These are phyloP conservation scores for Xylota sylvarum DNA, from an alignment of 2,888 invertebrate genomes.

Conservation along the genomic window DNA sequence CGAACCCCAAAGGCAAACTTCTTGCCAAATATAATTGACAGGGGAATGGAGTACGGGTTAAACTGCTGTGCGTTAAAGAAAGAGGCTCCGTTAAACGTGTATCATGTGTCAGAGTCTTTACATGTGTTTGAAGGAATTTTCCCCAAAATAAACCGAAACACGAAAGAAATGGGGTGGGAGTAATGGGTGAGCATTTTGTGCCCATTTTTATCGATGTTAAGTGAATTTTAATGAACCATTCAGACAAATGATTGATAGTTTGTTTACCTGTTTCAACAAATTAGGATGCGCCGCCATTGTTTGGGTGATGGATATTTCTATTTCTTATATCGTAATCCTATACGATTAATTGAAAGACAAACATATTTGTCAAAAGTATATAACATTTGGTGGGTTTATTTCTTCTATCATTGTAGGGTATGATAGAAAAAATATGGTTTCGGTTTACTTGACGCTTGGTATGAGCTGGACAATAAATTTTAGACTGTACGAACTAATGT, in stretches of 20 bases:
- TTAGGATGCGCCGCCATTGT: slow-evolving; percentile 14
- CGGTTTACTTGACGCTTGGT: no score
- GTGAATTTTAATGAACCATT: slow-evolving; percentile 24
- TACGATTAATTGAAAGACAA: slow-evolving; percentile 31
- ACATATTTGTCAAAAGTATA: slow-evolving; percentile 1
- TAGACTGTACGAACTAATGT: no score
- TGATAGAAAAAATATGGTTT: no score
- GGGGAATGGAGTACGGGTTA: neutral
- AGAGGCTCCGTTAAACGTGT: neutral
- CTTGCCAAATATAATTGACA: neutral
- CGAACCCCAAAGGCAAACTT: neutral
- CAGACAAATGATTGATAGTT: slow-evolving; percentile 28
- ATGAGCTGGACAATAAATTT: no score
- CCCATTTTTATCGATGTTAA: slow-evolving; percentile 21
- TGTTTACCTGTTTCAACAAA: slow-evolving; percentile 31
- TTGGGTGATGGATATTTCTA: slow-evolving; percentile 1
- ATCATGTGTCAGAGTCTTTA: slow-evolving; percentile 14
- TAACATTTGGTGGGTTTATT: neutral
- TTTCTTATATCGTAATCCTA: neutral
- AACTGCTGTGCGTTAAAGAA: neutral
- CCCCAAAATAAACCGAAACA: neutral
- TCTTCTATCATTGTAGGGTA: no score
- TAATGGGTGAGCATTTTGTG: slow-evolving; percentile 20
- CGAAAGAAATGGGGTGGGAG: neutral
- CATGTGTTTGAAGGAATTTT: neutral